phyloP scores from a whole-genome alignment of 2,797 vertebrate genomes.

The Agapornis canus region DNA sequence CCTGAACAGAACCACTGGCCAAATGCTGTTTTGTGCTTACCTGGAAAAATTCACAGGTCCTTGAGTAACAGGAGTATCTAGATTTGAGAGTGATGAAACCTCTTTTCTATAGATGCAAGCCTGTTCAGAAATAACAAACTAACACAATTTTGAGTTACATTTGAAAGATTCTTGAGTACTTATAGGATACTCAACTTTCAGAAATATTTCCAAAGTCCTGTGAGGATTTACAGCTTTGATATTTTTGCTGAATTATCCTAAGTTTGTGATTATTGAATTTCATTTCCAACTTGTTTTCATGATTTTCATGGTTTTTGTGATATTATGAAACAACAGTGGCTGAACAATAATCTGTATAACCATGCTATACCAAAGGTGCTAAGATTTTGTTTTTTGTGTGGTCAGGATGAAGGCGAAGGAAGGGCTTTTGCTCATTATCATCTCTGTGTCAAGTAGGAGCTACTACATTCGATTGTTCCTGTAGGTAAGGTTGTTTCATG shows the following conservation, averaged over 20 bases:
- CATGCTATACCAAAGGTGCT: accelerated
- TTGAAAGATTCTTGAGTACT: not conserved
- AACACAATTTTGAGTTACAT: not conserved
- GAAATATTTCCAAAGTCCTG: not conserved
- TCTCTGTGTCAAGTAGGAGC: not conserved
- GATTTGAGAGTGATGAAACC: not conserved
- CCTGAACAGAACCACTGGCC: accelerated
- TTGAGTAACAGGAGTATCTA: not conserved
- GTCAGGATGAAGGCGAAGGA: not conserved
- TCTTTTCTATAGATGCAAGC: not conserved
- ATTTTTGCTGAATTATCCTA: not conserved
- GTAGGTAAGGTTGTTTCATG: not conserved
- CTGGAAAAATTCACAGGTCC: not conserved
- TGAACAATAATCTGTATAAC: not conserved
- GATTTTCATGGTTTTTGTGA: not conserved
- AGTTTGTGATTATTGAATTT: not conserved
- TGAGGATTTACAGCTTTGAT: not conserved
- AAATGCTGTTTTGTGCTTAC: accelerated
- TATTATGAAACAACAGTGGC: not conserved
- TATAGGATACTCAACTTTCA: not conserved
- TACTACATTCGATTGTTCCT: not conserved
- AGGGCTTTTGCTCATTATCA: not conserved
- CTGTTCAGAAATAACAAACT: not conserved
- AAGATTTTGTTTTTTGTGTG: not conserved
- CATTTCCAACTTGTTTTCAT: not conserved